Conservation (phyloP, 2,797 vertebrate species). For the Melopsittacus undulatus region DNA sequence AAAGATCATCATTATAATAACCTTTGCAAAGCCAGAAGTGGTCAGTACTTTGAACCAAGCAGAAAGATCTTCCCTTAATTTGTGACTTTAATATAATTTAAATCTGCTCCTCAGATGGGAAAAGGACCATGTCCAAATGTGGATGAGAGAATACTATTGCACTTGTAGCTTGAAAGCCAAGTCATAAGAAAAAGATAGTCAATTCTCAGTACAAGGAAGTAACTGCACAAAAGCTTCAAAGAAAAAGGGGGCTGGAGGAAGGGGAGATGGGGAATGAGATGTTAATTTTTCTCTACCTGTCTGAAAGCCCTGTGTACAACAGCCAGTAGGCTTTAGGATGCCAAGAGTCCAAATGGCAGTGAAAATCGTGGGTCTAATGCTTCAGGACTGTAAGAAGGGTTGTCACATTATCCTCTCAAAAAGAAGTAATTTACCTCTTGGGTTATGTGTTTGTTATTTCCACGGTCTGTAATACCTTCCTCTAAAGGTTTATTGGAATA, state of each 20-base stretch:
- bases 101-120: background rate
- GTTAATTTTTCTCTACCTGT: background rate
- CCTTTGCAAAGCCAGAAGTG: background rate
- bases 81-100: background rate
- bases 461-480: background rate
- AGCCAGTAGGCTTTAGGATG: background rate
- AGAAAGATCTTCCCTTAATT: background rate
- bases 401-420: background rate
- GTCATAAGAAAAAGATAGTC: background rate
- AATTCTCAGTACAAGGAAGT: background rate
- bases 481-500: background rate
- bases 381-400: background rate
- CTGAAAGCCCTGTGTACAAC: background rate
- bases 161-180: background rate
- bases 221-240: background rate
- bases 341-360: background rate
- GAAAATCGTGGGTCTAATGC: background rate
- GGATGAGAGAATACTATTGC: background rate
- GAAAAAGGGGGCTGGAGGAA: fast-evolving
- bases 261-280: background rate
- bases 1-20: background rate
- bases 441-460: background rate
- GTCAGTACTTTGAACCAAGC: background rate
- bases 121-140: background rate
- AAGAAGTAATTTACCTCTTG: background rate